These are phyloP conservation scores for Paramormyrops kingsleyae DNA, from an alignment of 2,113 vertebrate genomes.

Conservation along the genomic window DNA sequence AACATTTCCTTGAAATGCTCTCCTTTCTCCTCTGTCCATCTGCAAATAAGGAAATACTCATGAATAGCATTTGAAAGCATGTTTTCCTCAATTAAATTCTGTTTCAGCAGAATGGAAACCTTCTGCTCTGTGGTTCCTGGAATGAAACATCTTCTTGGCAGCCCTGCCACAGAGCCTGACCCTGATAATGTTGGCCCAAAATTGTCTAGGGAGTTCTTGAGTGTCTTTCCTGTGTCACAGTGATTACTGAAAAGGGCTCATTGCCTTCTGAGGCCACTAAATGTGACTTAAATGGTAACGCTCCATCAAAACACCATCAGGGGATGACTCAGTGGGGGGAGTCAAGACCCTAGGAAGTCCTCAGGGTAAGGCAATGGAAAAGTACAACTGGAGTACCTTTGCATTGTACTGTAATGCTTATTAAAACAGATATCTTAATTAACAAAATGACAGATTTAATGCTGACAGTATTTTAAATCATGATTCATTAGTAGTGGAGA, in stretches of 20 bases:
- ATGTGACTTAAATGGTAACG: conserved; percentile 7
- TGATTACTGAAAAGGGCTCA: conserved; percentile 11
- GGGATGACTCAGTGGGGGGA: background rate
- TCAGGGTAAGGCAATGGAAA: background rate
- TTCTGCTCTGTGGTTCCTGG: background rate
- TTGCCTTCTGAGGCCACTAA: conserved; percentile 1
- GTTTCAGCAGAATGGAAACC: background rate
- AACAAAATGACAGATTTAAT: background rate
- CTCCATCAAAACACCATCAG: conserved; percentile 1
- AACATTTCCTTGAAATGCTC: background rate
- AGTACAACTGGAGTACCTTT: background rate
- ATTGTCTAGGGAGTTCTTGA: background rate
- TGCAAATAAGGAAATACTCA: background rate
- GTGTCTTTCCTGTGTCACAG: background rate
- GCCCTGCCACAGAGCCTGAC: background rate
- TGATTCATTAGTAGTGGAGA: background rate
- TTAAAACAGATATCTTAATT: background rate
- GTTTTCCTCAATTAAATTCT: conserved; percentile 3
- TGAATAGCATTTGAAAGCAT: background rate
- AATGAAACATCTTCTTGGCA: background rate
- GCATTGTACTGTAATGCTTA: background rate
- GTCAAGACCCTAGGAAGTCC: background rate
- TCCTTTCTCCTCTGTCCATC: background rate
- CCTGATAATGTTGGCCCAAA: background rate
- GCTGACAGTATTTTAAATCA: background rate